Evolutionary conservation across 2,113 vertebrate genomes (phyloP).

Genomic region (Propithecus coquereli): DNA sequence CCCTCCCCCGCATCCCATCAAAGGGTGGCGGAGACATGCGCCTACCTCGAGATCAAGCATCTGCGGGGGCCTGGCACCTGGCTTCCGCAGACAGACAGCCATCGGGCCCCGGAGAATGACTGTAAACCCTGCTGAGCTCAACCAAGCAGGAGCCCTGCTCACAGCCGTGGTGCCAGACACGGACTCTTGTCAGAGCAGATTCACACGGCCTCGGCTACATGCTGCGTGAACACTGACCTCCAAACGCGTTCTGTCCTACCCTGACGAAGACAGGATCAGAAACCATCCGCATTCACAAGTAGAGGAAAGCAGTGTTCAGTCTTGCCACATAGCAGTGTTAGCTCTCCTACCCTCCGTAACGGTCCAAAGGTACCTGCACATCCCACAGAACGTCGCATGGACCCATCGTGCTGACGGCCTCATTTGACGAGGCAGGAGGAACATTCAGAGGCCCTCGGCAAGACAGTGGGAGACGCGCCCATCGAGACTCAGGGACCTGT

Average conservation of each 20-base stretch:
- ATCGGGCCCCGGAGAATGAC: background rate
- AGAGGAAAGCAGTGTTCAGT: background rate
- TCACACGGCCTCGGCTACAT: background rate
- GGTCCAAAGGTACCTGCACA: background rate
- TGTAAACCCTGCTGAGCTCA: background rate
- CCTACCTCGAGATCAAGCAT: background rate
- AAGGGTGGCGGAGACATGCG: accelerated
- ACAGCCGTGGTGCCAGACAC: background rate
- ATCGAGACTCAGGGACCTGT: background rate
- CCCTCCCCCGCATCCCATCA: background rate
- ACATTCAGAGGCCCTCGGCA: background rate
- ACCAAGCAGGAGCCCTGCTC: background rate
- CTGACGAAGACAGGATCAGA: background rate
- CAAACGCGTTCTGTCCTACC: background rate
- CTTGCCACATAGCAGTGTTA: background rate
- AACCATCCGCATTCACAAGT: background rate
- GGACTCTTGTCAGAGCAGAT: background rate
- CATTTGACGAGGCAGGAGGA: background rate
- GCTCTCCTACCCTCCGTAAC: background rate
- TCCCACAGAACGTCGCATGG: background rate
- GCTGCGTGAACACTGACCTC: accelerated
- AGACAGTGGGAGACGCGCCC: background rate
- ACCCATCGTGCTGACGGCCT: background rate
- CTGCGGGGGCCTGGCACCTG: background rate
- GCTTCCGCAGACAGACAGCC: background rate